Evolutionary conservation across 2,113 vertebrate genomes (phyloP), one percentile per base, ranked within the genome.

Genomic region (Glaucomys volans): DNA sequence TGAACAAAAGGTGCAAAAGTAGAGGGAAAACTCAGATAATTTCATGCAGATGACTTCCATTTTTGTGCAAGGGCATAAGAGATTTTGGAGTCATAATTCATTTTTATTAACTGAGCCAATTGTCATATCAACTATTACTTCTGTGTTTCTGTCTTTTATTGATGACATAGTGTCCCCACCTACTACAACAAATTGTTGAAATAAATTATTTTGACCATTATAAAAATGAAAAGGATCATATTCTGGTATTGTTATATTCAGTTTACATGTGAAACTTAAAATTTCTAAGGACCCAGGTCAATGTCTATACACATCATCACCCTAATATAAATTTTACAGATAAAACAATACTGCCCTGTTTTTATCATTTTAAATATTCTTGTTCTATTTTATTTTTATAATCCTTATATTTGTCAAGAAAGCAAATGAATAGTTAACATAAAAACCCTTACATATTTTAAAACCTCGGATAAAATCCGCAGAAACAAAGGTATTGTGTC

Each of bases 401-500:
- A 1, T 3, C 62, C 93, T 95, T 96, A 87, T 67, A 77, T 98
- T 96, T 98, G 96, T 97, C 93, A 98, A 90, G 93, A 96, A 94
- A 98, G 64, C 57, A 94, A 87, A 96, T 96, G 95, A 90, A 97
- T 98, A 93, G 97, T 98, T 97, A 94, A 87, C 87, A 95, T 67
- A 64, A 47, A 95, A 97, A 44, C 74, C 24, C 84, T 97, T 97
- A 67, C 30, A 18, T 81, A 57, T 98, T 97, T 97, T 90, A 90
- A 98, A 98, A 95, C 94, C 95, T 96, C 96, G 81, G 93, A 91
- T 97, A 95, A 94, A 98, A 85, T 74, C 87, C 97, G 77, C 95
- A 97, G 83, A 97, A 95, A 97, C 96, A 97, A 97, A 97, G 84
- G 81, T 89, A 92, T 97, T 96, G 92, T 96, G 90, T 87, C 83